phyloP scores from a whole-genome alignment of 2,113 vertebrate genomes.

The Epinephelus cyanopodus region DNA sequence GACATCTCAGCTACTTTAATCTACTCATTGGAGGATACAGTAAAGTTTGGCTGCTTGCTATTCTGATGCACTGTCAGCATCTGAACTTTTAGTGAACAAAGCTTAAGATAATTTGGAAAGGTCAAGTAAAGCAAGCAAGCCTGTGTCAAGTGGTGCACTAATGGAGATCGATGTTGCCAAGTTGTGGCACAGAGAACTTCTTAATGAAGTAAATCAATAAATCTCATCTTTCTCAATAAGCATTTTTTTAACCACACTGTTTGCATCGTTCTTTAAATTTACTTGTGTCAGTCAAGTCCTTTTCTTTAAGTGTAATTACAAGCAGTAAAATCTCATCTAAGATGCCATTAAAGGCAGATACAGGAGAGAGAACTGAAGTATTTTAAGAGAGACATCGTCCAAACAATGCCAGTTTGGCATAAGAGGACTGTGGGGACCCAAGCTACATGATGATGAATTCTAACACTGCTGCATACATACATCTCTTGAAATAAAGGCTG shows the following conservation, averaged over 20 bases:
- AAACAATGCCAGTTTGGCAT: background rate
- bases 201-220: background rate
- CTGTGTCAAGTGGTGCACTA: background rate
- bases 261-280: background rate
- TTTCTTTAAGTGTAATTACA: background rate
- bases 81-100: background rate
- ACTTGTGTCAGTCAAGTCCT: background rate
- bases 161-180: background rate
- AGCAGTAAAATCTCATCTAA: background rate
- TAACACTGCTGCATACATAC: background rate
- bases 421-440: background rate
- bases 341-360: background rate
- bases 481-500: background rate
- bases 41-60: background rate
- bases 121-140: background rate
- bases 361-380: background rate
- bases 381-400: background rate
- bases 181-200: background rate
- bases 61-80: background rate
- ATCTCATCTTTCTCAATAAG: background rate
- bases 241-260: background rate
- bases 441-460: background rate
- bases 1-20: background rate
- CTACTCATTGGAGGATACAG: slow-evolving; percentile 17
- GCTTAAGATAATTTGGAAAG: background rate